Evolutionary conservation across 2,888 invertebrate species (phyloP).

Genomic region (Bedellia somnulentella): DNA sequence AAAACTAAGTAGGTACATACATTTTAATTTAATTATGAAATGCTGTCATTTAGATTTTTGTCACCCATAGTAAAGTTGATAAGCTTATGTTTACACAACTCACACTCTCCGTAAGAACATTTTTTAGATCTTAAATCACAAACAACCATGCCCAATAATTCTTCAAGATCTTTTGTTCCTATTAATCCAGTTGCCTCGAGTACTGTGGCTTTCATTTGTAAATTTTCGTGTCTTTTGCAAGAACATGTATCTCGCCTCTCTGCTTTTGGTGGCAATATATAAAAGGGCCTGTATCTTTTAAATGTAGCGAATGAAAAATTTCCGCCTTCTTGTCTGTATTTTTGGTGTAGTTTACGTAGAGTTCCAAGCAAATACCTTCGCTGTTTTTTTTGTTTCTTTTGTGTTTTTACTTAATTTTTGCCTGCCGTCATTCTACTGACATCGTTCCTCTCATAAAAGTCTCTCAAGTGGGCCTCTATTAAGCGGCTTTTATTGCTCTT

Average conservation of each 20-base stretch:
- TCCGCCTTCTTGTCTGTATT: not conserved
- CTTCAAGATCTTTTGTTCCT: not conserved
- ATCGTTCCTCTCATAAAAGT: not conserved
- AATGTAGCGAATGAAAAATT: not conserved
- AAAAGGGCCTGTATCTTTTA: not conserved
- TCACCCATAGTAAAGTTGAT: not conserved
- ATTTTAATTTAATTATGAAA: too few relatives aligned
- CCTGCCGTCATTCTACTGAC: not conserved
- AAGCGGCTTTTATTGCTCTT: not conserved
- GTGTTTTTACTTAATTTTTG: not conserved
- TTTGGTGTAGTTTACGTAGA: not conserved
- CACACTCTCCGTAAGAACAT: not conserved
- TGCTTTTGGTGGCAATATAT: not conserved
- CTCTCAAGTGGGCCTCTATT: not conserved
- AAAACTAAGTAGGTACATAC: not conserved
- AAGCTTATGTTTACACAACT: not conserved
- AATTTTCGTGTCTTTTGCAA: too few relatives aligned
- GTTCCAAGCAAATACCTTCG: not conserved
- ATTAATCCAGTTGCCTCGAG: too few relatives aligned
- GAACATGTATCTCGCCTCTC: too few relatives aligned
- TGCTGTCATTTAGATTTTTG: not conserved
- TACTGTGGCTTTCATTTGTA: too few relatives aligned
- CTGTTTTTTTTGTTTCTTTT: not conserved
- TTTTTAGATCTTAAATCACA: not conserved
- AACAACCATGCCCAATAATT: not conserved